phyloP scores from a whole-genome alignment of 2,113 vertebrate genomes.

The Elgaria multicarinata region DNA sequence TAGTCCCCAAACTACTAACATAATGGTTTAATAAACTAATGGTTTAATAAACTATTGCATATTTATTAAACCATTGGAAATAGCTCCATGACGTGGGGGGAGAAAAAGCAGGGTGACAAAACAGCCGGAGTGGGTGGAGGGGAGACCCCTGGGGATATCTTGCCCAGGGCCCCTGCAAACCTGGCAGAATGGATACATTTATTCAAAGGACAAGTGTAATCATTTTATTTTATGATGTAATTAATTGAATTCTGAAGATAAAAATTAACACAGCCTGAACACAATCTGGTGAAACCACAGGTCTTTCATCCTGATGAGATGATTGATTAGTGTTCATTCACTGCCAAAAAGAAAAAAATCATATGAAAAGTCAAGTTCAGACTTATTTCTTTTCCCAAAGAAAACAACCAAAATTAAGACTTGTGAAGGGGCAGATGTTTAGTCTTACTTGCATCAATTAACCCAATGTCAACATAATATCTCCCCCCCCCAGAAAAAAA shows the following conservation, averaged over 20 bases:
- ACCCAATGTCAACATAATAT: neutral
- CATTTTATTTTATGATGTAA: conserved; percentile 12
- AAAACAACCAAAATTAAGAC: neutral
- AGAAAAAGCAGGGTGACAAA: neutral
- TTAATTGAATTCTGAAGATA: neutral
- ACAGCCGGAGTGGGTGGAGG: neutral
- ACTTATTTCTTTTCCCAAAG: neutral
- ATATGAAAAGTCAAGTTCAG: conserved; percentile 18
- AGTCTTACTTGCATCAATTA: neutral
- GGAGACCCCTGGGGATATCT: neutral
- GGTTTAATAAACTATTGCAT: neutral
- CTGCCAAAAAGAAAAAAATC: neutral
- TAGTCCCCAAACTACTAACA: neutral
- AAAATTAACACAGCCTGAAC: conserved; percentile 1
- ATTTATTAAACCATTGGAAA: neutral
- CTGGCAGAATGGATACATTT: neutral
- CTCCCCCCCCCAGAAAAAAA: neutral
- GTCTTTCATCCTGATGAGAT: conserved; percentile 14
- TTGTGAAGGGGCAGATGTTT: neutral
- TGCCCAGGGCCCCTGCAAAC: neutral
- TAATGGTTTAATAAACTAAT: too few relatives aligned
- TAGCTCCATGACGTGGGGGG: neutral
- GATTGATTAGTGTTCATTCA: neutral
- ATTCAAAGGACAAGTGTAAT: neutral
- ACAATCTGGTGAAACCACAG: neutral